Conservation (phyloP, 2,797 vertebrate species). For the Hypotaenidia okinawae region DNA sequence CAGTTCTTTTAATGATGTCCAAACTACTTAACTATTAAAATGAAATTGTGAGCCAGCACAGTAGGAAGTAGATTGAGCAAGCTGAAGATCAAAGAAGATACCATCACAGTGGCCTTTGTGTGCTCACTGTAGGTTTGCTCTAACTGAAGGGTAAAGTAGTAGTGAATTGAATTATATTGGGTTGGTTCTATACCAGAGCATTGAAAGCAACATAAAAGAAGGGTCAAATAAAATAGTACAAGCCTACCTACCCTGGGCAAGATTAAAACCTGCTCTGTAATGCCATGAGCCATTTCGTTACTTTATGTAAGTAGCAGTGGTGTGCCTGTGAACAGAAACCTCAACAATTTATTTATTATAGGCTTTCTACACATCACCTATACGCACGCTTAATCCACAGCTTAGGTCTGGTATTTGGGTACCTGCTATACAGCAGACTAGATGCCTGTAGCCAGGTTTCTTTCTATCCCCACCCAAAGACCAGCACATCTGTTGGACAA, state of each 20-base stretch:
- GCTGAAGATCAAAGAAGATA: conserved; percentile 67
- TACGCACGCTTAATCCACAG: rapidly evolving
- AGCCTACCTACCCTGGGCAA: background rate
- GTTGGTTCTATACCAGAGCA: conserved; percentile 20
- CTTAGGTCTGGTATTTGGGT: background rate
- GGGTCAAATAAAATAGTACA: conserved; percentile 20
- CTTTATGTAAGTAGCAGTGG: background rate
- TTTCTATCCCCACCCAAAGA: background rate
- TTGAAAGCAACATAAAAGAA: conserved; percentile 37
- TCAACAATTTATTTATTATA: background rate
- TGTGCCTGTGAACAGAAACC: background rate
- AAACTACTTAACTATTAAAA: conserved; percentile 76
- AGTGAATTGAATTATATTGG: conserved; percentile 48
- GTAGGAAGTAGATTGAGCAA: conserved; percentile 67
- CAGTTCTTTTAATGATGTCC: conserved; percentile 74
- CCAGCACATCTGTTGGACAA: background rate
- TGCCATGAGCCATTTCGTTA: background rate
- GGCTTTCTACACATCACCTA: rapidly evolving
- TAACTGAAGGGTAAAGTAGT: conserved; percentile 56
- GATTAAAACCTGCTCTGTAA: background rate
- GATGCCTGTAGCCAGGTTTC: background rate
- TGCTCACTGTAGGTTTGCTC: conserved; percentile 59
- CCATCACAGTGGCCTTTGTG: conserved; percentile 59
- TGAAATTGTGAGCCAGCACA: conserved; percentile 69
- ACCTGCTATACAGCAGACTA: too few species aligned